These are phyloP conservation scores for Drosophila rellima DNA, from an alignment of 2,888 invertebrate genomes.

Conservation along the genomic window DNA sequence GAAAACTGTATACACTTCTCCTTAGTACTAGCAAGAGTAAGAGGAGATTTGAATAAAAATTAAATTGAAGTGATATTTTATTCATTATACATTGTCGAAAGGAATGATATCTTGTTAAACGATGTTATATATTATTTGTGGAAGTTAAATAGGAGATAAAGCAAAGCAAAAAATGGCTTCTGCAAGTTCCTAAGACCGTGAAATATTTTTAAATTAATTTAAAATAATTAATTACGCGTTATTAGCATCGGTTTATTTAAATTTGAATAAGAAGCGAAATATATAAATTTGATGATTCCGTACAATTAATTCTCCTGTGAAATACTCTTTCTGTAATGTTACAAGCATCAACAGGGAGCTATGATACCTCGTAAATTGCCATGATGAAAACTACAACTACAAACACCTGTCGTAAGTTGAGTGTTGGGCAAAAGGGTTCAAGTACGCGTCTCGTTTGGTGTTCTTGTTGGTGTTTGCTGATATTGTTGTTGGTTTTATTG, in stretches of 20 bases:
- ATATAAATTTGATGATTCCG: no score
- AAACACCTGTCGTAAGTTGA: constrained; percentile 73
- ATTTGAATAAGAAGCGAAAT: not conserved
- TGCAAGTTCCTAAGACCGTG: no score
- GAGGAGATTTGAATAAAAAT: no score
- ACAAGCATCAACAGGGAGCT: constrained; percentile 5
- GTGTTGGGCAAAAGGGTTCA: constrained; percentile 73
- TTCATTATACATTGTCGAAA: no score
- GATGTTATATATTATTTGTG: no score
- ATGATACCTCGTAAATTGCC: constrained; percentile 11
- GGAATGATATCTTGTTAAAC: no score
- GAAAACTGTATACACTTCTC: constrained; percentile 13
- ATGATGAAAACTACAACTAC: constrained; percentile 46
- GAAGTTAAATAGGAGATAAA: no score
- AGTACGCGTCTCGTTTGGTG: constrained; percentile 69
- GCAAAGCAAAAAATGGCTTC: no score
- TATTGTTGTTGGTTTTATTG: constrained; percentile 40
- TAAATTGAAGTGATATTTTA: no score
- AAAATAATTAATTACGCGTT: no score
- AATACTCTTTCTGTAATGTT: not conserved
- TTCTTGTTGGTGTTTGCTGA: constrained; percentile 42
- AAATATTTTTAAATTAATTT: no score
- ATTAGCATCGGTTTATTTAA: no score
- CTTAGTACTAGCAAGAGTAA: not conserved
- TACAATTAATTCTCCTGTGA: not conserved